phyloP scores from a whole-genome alignment of 2,113 vertebrate species.

The Taxidea taxus region DNA sequence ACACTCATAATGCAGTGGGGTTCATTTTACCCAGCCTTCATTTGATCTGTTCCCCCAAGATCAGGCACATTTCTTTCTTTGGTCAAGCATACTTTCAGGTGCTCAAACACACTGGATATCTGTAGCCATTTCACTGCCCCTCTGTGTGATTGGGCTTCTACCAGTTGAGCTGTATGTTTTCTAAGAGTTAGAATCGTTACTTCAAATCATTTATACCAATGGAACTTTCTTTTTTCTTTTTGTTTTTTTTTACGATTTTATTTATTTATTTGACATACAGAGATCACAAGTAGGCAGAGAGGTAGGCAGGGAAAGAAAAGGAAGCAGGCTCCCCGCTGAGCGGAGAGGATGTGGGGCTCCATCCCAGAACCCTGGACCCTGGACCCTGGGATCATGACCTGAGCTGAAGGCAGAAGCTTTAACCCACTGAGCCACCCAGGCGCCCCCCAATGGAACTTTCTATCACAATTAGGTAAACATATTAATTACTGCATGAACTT shows the following conservation, averaged over 20 bases:
- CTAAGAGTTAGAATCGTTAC: not conserved
- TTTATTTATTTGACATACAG: too few relatives aligned
- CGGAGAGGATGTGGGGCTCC: too few relatives aligned
- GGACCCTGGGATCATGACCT: too few relatives aligned
- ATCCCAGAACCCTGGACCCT: too few relatives aligned
- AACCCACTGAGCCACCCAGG: too few relatives aligned
- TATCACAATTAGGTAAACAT: not conserved
- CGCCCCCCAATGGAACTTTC: not conserved
- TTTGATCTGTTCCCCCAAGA: not conserved
- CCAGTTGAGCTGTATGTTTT: not conserved
- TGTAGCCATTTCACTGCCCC: not conserved
- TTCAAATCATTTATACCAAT: not conserved
- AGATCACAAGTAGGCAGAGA: too few relatives aligned
- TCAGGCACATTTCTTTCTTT: not conserved
- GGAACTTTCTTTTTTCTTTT: not conserved
- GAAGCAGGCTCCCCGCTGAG: too few relatives aligned
- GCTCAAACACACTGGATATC: not conserved
- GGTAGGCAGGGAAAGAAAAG: too few relatives aligned
- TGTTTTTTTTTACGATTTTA: too few relatives aligned
- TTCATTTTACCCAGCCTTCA: not conserved
- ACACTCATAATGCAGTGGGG: too few relatives aligned
- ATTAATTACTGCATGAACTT: not conserved
- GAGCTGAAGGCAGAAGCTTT: too few relatives aligned
- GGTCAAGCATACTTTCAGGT: not conserved
- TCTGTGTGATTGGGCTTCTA: not conserved